phyloP scores from a whole-genome alignment of 2,797 vertebrate genomes.

The Schizopygopsis malacanthus region DNA sequence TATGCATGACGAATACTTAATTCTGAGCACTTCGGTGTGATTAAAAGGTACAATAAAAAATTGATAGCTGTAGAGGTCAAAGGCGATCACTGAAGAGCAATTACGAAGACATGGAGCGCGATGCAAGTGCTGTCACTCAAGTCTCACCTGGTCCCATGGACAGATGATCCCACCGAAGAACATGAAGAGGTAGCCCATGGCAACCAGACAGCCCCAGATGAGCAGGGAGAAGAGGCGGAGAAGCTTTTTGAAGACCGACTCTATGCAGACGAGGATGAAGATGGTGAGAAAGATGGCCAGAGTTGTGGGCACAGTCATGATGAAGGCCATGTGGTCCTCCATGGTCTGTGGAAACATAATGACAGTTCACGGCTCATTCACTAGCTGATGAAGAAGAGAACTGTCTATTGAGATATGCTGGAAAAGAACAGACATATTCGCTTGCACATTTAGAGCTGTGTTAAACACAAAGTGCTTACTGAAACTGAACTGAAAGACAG shows the following conservation, averaged over 20 bases:
- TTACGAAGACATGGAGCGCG: not conserved
- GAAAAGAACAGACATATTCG: not conserved
- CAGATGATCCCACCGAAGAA: conserved; percentile 94
- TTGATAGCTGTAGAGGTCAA: not conserved
- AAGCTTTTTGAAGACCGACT: conserved; percentile 95
- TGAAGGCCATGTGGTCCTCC: conserved; percentile 92
- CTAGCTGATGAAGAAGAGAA: not conserved
- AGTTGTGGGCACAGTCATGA: conserved; percentile 93
- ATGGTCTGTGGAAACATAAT: conserved; percentile 79
- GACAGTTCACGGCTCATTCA: conserved; percentile 7
- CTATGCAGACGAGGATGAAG: conserved; percentile 96
- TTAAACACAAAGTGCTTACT: too few relatives aligned
- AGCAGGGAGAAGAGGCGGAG: conserved; percentile 93
- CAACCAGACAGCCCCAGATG: conserved; percentile 95
- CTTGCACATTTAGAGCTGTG: too few relatives aligned
- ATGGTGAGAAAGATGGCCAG: conserved; percentile 96
- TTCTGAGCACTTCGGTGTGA: not conserved
- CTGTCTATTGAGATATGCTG: too few relatives aligned
- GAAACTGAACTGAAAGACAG: not conserved
- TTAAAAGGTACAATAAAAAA: conserved; percentile 8
- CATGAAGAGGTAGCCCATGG: conserved; percentile 99
- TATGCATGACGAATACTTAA: conserved; percentile 5
- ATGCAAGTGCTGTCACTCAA: conserved; percentile 16
- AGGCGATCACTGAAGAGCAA: not conserved
- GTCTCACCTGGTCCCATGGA: conserved; percentile 96